Evolutionary conservation across 2,888 invertebrate genomes (phyloP), one percentile per base, ranked within the genome.

Genomic region (Hypselothyrea guttata): DNA sequence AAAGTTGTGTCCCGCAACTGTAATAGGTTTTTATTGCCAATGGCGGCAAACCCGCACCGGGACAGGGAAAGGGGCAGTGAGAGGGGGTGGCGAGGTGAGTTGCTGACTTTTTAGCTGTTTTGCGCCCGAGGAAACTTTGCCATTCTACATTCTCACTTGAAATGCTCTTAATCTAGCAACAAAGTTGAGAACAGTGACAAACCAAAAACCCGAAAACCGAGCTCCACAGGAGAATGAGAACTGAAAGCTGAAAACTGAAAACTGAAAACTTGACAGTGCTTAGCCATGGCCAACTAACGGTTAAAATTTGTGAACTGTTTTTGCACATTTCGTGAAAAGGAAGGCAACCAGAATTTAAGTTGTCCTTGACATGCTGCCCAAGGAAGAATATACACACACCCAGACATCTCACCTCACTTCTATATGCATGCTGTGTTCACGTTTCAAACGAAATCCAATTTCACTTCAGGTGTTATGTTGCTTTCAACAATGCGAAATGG

Each of bases 81-180:
- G 30, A 30, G n/a, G n/a, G n/a, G n/a, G n/a, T n/a, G n/a, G n/a
- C n/a, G n/a, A n/a, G n/a, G n/a, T 2, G 22, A 22, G 22, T 22
- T 7, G 22, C 4, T 66, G 68, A 48, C 66, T 68, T 68, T 40
- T 34, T 51, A 48, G 51, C 58, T 53, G 28, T 35, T 45, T 45
- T 53, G 40, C 30, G 28, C 34, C 57, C 37, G 53, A 60, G 30
- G 38, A 58, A 77, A 84, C 48, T 77, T 79, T 75, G 44, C 52
- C 67, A 56, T 71, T 70, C 71, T 58, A 48, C 67, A 56, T 71
- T 70, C 71, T 58, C 38, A 63, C 28, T 33, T 31, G 55, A 79
- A 77, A 73, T 73, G 84, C 63, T 77, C 84, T 77, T 77, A 84
- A 77, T 77, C 82, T 62, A 67, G 64, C 75, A 77, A 77, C 70